phyloP scores from a whole-genome alignment of 2,888 invertebrate genomes.

The Patella pellucida region DNA sequence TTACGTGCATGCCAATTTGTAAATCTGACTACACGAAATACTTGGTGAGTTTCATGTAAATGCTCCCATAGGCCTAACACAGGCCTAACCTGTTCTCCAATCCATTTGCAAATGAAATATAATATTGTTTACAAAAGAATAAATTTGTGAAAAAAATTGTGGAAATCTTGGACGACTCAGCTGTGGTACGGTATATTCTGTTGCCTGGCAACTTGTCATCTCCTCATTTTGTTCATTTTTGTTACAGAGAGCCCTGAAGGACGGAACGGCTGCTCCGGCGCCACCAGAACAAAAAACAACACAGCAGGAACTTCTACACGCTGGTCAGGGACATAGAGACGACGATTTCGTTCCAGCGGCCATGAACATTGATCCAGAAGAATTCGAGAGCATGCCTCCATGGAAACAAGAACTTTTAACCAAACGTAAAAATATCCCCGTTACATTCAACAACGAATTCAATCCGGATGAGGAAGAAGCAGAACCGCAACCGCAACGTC shows the following conservation, averaged over 20 bases:
- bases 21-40: too few relatives aligned
- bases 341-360: constrained; percentile 42
- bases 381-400: constrained; percentile 53
- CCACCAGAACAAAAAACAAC: background rate
- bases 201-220: too few relatives aligned
- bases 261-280: background rate
- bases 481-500: constrained; percentile 11
- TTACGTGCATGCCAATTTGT: too few relatives aligned
- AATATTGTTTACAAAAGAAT: too few relatives aligned
- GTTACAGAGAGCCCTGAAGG: background rate
- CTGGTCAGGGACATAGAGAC: background rate
- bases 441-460: constrained; percentile 42
- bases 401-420: constrained; percentile 59
- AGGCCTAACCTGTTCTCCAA: too few relatives aligned
- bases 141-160: too few relatives aligned
- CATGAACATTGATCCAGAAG: constrained; percentile 41
- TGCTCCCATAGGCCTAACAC: too few relatives aligned
- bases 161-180: too few relatives aligned
- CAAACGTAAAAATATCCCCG: constrained; percentile 43
- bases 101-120: too few relatives aligned
- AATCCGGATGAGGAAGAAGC: constrained; percentile 40
- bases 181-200: too few relatives aligned
- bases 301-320: background rate
- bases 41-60: too few relatives aligned
- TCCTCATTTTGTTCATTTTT: background rate